These are phyloP conservation scores for Eulemur mongoz DNA, from an alignment of 2,797 vertebrate genomes.

Conservation along the genomic window DNA sequence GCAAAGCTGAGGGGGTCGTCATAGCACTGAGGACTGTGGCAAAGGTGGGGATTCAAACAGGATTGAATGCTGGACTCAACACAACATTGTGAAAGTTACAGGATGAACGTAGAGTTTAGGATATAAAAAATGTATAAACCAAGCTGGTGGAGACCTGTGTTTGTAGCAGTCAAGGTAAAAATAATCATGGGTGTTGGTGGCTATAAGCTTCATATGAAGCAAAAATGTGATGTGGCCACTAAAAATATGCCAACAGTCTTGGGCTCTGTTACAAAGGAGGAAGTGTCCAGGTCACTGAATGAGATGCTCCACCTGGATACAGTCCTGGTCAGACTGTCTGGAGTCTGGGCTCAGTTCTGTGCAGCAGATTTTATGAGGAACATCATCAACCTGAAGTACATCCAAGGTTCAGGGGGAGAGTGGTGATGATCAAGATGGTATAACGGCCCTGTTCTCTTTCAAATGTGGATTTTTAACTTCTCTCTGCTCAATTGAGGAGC, in stretches of 20 bases:
- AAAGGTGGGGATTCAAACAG: not conserved
- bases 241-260: not conserved
- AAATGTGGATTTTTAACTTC: not conserved
- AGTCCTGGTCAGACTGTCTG: not conserved
- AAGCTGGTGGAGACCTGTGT: not conserved
- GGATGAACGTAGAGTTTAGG: not conserved
- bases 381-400: not conserved
- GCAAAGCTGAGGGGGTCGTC: not conserved
- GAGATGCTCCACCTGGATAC: not conserved
- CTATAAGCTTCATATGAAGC: not conserved
- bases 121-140: not conserved
- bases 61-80: not conserved
- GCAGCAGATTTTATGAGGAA: conserved; percentile 54
- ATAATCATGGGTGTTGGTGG: not conserved
- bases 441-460: not conserved
- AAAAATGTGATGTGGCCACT: not conserved
- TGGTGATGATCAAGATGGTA: not conserved
- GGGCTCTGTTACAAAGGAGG: not conserved
- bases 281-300: not conserved
- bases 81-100: not conserved
- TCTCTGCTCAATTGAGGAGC: not conserved
- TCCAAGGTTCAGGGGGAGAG: not conserved
- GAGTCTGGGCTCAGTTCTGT: conserved; percentile 7
- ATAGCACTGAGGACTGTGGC: not conserved
- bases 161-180: not conserved